Evolutionary conservation across 1,140 invertebrate genomes (phyloP), one percentile per base, ranked within the genome.

Genomic region (Patella vulgata): DNA sequence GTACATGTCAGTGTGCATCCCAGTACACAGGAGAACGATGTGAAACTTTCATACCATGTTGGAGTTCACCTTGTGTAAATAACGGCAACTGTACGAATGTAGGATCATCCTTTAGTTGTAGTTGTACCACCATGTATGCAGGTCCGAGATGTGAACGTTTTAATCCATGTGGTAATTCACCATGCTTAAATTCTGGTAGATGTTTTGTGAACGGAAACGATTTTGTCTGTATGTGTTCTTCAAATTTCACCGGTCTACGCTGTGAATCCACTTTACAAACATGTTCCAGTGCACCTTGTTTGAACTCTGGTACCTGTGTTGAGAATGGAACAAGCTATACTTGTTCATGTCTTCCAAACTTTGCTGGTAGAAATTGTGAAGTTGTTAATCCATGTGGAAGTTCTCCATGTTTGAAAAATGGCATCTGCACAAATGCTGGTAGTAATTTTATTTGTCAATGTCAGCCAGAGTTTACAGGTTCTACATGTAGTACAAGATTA

Each of bases 391-490:
- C 71, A 0, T 79, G 77, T 58, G 64, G 53, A 12, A 66, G 52
- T 27, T 89, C 91, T 68, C 89, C 92, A 0, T 97, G 95, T 81
- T 85, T 89, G 50, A 94, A 97, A 84, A 93, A 93, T 11, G 95
- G 91, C 25, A 93, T 91, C 42, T 97, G 95, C 85, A 87, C 93
- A 19, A 93, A 95, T 76, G 86, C 89, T 72, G 43, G 44, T n/a
- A 53, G 53, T 21, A 36, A 51, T 6, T 70, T 66, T 53, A 2
- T 33, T 0, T 78, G 75, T 51, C 60, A 51, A 40, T 78, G 75
- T 54, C n/a, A 50, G 12, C 31, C 44, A 4, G 57, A 59, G 19
- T 73, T 59, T 44, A 63, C 52, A 33, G 74, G 74, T 0, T 42
- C 30, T 4, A 62, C 59, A 25, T 82, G 80, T 61, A 69, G 77